A percentile compares a stretch with the other conserved stretches of the same genome.
These are phyloP conservation scores for Tympanuchus pallidicinctus DNA, from an alignment of 2,113 vertebrate genomes.

Conservation along the genomic window DNA sequence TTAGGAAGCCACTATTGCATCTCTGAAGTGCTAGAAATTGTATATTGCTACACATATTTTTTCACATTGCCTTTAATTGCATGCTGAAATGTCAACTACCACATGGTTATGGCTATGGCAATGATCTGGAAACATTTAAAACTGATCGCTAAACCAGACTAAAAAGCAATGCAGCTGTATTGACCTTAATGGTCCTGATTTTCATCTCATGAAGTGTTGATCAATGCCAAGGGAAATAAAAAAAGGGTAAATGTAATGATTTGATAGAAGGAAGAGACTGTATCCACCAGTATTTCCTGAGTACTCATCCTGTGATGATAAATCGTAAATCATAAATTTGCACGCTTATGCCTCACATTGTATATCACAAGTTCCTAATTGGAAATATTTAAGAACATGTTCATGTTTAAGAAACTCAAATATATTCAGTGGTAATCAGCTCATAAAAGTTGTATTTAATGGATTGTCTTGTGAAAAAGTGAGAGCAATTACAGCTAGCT, in stretches of 20 bases:
- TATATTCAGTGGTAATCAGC: background rate
- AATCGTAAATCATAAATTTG: background rate
- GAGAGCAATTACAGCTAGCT: background rate
- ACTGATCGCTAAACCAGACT: background rate
- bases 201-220: background rate
- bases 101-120: background rate
- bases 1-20: background rate
- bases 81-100: background rate
- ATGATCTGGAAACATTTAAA: conserved; percentile 13
- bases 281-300: background rate
- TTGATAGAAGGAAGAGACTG: background rate
- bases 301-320: background rate
- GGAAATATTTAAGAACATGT: background rate
- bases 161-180: background rate
- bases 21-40: background rate
- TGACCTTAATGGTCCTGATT: background rate
- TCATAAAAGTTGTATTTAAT: background rate
- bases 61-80: background rate
- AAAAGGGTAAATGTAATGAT: background rate
- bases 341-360: background rate
- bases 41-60: background rate
- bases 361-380: background rate
- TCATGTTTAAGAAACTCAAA: background rate
- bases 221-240: background rate
- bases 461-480: background rate